Conservation (phyloP, 2,888 invertebrate species). For the Ethmia dodecea region DNA sequence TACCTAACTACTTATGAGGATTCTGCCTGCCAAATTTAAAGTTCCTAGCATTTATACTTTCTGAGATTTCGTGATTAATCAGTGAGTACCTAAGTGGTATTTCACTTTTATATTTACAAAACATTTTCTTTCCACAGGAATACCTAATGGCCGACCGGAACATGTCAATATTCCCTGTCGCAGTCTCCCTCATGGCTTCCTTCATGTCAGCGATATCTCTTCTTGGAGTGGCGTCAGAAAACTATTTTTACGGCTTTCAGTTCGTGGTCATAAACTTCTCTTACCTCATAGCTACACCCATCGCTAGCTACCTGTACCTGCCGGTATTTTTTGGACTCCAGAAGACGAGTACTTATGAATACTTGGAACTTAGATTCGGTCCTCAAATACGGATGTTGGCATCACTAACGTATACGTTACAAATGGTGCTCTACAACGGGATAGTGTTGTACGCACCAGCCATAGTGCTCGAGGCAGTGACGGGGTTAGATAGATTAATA, state of each 20-base stretch:
- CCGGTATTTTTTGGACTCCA: constrained; percentile 92
- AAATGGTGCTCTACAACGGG: constrained; percentile 94
- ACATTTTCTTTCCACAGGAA: constrained; percentile 72
- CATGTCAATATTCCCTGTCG: constrained; percentile 88
- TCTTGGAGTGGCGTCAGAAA: constrained; percentile 93
- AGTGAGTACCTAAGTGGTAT: too few relatives aligned
- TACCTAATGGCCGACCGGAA: constrained; percentile 89
- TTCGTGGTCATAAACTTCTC: constrained; percentile 88
- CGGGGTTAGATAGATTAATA: constrained; percentile 83
- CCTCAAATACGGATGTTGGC: constrained; percentile 85
- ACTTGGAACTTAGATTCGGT: constrained; percentile 92
- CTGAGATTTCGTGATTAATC: too few relatives aligned
- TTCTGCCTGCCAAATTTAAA: too few relatives aligned
- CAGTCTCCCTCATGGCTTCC: constrained; percentile 94
- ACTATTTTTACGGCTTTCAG: constrained; percentile 89
- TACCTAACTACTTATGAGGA: too few relatives aligned
- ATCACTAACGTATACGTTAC: constrained; percentile 90
- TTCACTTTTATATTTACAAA: not conserved
- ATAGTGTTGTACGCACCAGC: constrained; percentile 97
- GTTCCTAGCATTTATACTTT: too few relatives aligned
- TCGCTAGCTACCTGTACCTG: constrained; percentile 86
- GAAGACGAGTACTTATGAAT: constrained; percentile 94
- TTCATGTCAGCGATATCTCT: constrained; percentile 95
- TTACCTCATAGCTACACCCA: constrained; percentile 85
- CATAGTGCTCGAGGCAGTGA: constrained; percentile 91